Evolutionary conservation across 2,113 vertebrate genomes (phyloP).

Genomic region (Lathamus discolor): DNA sequence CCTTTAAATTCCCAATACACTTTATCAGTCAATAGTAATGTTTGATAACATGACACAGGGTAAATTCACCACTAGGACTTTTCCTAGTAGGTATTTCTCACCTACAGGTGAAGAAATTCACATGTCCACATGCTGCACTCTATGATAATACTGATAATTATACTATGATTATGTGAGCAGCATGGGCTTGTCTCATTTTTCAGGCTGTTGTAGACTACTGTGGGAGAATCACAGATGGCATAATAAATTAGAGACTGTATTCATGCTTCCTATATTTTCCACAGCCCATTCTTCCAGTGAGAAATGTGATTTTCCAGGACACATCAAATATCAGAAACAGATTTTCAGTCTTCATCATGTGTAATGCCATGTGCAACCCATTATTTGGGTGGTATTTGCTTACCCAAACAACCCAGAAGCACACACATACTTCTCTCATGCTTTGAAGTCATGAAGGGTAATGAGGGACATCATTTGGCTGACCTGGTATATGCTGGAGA

Average conservation of each 20-base stretch:
- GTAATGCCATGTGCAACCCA: background rate
- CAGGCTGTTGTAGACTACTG: background rate
- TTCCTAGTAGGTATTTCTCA: background rate
- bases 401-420: background rate
- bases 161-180: background rate
- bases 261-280: background rate
- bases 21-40: background rate
- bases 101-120: background rate
- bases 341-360: background rate
- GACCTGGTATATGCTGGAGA: background rate
- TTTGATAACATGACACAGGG: background rate
- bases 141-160: background rate
- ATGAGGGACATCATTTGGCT: background rate
- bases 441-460: background rate
- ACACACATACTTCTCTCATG: background rate
- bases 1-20: background rate
- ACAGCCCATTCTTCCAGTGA: background rate
- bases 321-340: background rate
- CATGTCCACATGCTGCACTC: background rate
- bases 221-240: background rate
- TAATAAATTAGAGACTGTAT: background rate
- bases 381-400: background rate
- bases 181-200: background rate
- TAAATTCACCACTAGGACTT: background rate
- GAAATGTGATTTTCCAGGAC: background rate